Base-by-base conservation (phyloP, 2,888 invertebrate species). In the Zele albiditarsus region DNA sequence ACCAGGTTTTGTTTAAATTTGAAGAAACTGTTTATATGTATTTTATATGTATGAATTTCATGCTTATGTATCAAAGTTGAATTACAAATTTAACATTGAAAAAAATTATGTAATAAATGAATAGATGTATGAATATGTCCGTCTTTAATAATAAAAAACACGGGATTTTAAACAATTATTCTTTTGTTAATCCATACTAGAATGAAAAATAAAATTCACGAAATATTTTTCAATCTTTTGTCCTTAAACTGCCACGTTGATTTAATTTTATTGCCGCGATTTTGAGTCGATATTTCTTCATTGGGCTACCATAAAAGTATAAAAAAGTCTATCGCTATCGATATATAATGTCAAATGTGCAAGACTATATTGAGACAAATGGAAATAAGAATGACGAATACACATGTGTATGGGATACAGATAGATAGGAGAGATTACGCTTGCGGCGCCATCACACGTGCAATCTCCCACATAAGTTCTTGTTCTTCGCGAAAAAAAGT, bases 381-480 rank as follows among this genome's bases (percentile, higher is more conserved):
- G 53, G 20, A 20, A 53, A 20, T 53, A 20, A 53, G 16, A 31
- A n/a, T n/a, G 33, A n/a, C 14, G 42, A 16, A 27, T 25, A 23
- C 27, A 31, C 31, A 23, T 53, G n/a, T 23, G 46, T 70, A 57
- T 62, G 33, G 42, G 58, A 71, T 70, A 42, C 46, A 70, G 70
- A 74, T 70, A 71, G 46, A 75, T 75, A 68, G 67, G 58, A 75
- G 71, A 72, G 71, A 71, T 75, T 72, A 75, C 49, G 75, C 75
- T 67, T 53, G 75, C 53, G 62, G 62, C 68, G 75, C 71, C 75
- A 75, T 75, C 75, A 75, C 68, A 71, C 70, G 65, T 53, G 53
- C 76, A 80, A 82, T 80, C 83, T 80, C 76, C 67, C 81, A 79
- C 84, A 83, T 84, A 83, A 81, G 82, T 84, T 82, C 82, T 84